These are phyloP conservation scores for Adelognathus sp. DNA, from an alignment of 2,888 invertebrate species.

Conservation along the genomic window DNA sequence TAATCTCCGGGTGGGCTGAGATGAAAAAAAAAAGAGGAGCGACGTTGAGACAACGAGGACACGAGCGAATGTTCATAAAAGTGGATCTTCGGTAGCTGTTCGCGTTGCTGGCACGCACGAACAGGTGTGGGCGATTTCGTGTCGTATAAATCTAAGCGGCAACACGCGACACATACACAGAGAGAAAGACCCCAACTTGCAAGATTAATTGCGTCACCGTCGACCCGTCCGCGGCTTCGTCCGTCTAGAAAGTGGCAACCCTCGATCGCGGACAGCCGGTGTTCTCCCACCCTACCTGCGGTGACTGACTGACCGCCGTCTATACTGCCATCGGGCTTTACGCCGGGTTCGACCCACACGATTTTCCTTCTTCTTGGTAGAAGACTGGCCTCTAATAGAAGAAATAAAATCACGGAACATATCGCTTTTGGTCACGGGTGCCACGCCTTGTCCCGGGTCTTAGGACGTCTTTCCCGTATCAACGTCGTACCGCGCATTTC, in stretches of 20 bases:
- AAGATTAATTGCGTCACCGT: slow-evolving; percentile 14
- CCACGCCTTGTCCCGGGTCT: not conserved
- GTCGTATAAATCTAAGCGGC: not conserved
- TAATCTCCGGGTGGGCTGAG: not conserved
- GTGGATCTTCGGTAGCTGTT: no score
- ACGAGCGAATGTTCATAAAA: not conserved
- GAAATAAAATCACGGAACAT: slow-evolving; percentile 17
- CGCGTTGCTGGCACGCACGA: no score
- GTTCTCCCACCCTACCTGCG: not conserved
- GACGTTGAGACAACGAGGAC: not conserved
- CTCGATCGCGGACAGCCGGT: slow-evolving; percentile 9
- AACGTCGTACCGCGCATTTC: not conserved
- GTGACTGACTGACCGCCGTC: slow-evolving; percentile 23
- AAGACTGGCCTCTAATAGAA: not conserved
- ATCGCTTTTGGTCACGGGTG: not conserved
- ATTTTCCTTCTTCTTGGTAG: not conserved
- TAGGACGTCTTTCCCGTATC: not conserved
- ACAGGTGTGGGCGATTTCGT: not conserved
- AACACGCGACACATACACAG: not conserved
- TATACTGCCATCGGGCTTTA: not conserved
- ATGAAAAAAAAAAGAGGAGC: not conserved
- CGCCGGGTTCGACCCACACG: not conserved
- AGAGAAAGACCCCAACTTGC: not conserved
- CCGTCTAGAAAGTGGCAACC: slow-evolving; percentile 16
- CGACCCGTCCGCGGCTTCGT: not conserved